Base-by-base conservation (phyloP, 2,113 vertebrate genomes). In the Psittacara wagleri region DNA sequence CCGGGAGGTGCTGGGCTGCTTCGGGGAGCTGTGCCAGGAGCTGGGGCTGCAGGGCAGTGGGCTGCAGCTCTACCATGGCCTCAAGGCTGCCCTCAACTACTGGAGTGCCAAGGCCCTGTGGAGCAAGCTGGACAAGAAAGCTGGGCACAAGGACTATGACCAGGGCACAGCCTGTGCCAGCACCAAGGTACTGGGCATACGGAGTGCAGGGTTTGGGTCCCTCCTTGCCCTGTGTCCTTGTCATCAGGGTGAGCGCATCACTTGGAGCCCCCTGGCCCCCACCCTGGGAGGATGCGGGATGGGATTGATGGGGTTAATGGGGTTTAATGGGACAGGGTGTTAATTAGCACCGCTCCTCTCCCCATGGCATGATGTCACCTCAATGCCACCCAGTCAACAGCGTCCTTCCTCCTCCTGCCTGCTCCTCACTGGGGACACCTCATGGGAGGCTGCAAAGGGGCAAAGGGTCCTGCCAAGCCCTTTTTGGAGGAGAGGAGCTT, bases 51-150 rank as follows among this genome's bases (percentile, higher is more conserved):
- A 98, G 75, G 97, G 98, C 3, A 95, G 64, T 1, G 98, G 99
- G 46, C 98, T 97, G 41, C 93, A 83, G 67, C 99, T 99, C 57
- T 99, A 99, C 78, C 92, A 94, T 1, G 98, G 98, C 87, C 97
- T 99, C 73, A 99, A 99, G 93, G 98, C 98, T 55, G 96, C 96
- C 49, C 98, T 99, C 81, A 99, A 99, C 97, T 99, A 98, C 97
- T 99, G 99, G 99, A 99, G 98, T 41, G 99, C 99, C 97, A 99
- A 99, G 96, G 98, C 98, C 0, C 92, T 99, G 59, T 99, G 99
- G 99, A 96, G 94, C 64, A 99, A 99, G 86, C 97, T 99, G 91
- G 99, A 99, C 97, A 99, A 99, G 93, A 98, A 99, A 77, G 98
- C 98, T 0, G 90, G 97, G 17, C 98, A 99, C 89, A 82, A 83